phyloP scores from a whole-genome alignment of 2,888 invertebrate species.

The Hyposoter dolosus region DNA sequence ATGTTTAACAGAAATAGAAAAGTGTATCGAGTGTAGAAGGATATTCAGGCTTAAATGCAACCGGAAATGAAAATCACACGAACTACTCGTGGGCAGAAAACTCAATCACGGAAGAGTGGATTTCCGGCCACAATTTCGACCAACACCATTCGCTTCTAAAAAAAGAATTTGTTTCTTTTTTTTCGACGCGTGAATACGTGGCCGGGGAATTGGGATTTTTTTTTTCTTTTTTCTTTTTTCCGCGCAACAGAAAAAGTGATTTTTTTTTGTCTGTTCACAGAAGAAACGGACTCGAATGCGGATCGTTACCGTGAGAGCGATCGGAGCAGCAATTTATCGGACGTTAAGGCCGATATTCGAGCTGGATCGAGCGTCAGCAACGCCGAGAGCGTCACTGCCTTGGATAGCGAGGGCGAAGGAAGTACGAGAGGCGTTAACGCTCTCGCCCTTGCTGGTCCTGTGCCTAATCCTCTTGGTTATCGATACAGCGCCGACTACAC shows the following conservation, averaged over 20 bases:
- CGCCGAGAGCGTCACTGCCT: slow-evolving; percentile 87
- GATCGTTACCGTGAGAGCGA: slow-evolving; percentile 90
- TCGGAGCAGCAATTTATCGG: slow-evolving; percentile 96
- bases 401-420: slow-evolving; percentile 86
- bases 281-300: slow-evolving; percentile 84
- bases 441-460: slow-evolving; percentile 90
- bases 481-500: slow-evolving; percentile 92
- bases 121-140: neutral
- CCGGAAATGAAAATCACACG: neutral
- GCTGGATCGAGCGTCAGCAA: slow-evolving; percentile 93
- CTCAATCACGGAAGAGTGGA: neutral
- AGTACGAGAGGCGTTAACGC: slow-evolving; percentile 86
- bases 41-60: neutral
- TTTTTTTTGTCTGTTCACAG: slow-evolving; percentile 73
- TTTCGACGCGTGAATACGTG: neutral
- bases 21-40: neutral
- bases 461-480: slow-evolving; percentile 90
- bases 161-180: neutral
- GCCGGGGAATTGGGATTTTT: neutral
- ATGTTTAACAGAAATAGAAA: neutral
- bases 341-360: slow-evolving; percentile 94
- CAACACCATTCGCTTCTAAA: neutral
- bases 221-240: neutral
- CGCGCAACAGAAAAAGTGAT: neutral
- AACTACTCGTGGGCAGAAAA: neutral